Percentiles rank a stretch among this genome's conserved stretches.
Conservation (phyloP, 2,888 invertebrate species). For the Agonopterix heracliana region DNA sequence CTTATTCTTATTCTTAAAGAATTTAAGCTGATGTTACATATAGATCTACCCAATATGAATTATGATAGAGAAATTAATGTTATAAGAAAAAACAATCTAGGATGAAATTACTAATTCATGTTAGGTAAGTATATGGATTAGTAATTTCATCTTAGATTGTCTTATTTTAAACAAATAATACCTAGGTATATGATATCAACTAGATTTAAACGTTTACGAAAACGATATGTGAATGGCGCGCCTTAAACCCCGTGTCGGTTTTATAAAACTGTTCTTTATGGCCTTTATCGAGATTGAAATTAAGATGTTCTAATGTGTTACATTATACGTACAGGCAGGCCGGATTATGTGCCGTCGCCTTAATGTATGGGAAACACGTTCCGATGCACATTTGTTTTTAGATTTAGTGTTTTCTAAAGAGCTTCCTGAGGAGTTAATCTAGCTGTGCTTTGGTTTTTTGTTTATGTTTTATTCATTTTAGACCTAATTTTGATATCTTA, state of each 20-base stretch:
- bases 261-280: slow-evolving; percentile 61
- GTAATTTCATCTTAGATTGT: too few relatives aligned
- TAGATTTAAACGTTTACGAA: too few relatives aligned
- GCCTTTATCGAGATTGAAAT: slow-evolving; percentile 64
- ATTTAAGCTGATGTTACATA: too few relatives aligned
- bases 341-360: slow-evolving; percentile 17
- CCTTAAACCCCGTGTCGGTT: slow-evolving; percentile 36
- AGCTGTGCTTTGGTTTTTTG: not conserved
- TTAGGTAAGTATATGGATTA: too few relatives aligned
- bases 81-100: too few relatives aligned
- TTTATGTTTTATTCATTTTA: not conserved
- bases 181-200: too few relatives aligned
- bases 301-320: slow-evolving; percentile 62
- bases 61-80: too few relatives aligned
- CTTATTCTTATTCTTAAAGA: too few relatives aligned
- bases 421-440: slow-evolving; percentile 26
- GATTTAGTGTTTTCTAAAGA: slow-evolving; percentile 17
- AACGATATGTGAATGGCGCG: slow-evolving; percentile 9
- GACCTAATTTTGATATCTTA: too few relatives aligned
- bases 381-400: slow-evolving; percentile 7
- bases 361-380: slow-evolving; percentile 22
- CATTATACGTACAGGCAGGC: slow-evolving; percentile 16
- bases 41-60: too few relatives aligned
- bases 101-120: too few relatives aligned
- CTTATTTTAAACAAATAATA: too few relatives aligned